Evolutionary conservation across 2,888 invertebrate species (phyloP).

Genomic region (Hedya salicella): DNA sequence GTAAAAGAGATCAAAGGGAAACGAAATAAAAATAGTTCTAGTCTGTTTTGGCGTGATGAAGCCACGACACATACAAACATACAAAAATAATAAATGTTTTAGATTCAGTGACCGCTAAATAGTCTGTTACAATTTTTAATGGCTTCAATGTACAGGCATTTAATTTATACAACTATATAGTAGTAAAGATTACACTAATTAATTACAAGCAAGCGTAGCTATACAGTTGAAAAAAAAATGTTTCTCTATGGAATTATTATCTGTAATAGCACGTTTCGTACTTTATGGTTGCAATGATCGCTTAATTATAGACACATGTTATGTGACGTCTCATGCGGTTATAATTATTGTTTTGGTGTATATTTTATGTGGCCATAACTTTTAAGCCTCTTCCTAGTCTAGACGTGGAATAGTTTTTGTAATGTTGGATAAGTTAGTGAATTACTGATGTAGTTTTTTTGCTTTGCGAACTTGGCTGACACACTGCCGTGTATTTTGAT

Average conservation of each 20-base stretch:
- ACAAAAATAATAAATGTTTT: no score
- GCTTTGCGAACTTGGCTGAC: no score
- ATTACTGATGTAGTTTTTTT: no score
- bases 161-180: no score
- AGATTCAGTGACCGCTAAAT: no score
- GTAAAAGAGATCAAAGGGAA: no score
- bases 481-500: no score
- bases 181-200: conserved; percentile 5
- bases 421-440: neutral
- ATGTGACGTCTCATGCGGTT: neutral
- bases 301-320: conserved; percentile 15
- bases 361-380: conserved; percentile 1
- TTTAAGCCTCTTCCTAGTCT: neutral
- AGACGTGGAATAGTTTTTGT: neutral
- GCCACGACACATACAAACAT: no score
- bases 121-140: no score
- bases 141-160: no score
- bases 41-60: no score
- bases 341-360: conserved; percentile 9
- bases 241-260: conserved; percentile 10
- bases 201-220: neutral
- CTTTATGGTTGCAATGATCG: conserved; percentile 17
- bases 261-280: conserved; percentile 12
- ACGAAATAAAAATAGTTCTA: no score
- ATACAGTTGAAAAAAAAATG: neutral